Evolutionary conservation across 2,888 invertebrate genomes (phyloP), one percentile per base, ranked within the genome.

Genomic region (Limnephilus marmoratus): DNA sequence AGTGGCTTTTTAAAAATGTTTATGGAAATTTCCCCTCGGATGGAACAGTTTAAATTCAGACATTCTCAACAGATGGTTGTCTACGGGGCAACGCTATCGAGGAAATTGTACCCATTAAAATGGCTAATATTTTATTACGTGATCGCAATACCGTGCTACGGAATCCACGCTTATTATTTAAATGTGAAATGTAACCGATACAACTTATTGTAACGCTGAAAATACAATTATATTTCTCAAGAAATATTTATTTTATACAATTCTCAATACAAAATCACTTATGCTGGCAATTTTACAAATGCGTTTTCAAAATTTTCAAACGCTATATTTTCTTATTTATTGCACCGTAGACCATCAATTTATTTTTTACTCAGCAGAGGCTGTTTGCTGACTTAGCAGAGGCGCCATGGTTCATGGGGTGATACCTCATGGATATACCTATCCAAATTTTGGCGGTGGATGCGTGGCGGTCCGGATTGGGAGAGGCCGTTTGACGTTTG

Each of bases 1-100:
- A 92, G 92, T 81, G 80, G 90, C 91, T 90, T 93, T 93, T 93
- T 92, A 91, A 93, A 91, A 93, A 90, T 93, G 92, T 91, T 93
- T 93, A 93, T 93, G 92, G 91, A 90, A 90, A 90, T 90, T 18
- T 80, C 68, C 31, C 80, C 37, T 53, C 18, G 34, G 90, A 53
- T 49, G 49, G 68, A 34, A 83, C 90, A 13, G 83, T 83, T 80
- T 68, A 82, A 68, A 85, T 68, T 82, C 68, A 53, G 85, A 37
- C 34, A 68, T 90, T 83, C 85, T 85, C 90, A 85, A 90, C 90
- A 90, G 90, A 90, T 90, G 90, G 90, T 90, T 90, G 90, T 90
- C 49, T 89, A 37, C 18, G 15, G 24, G 13, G 37, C 18, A 15
- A 53, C 37, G 80, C 80, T 89, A 89, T 85, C 29, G 81, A 53